phyloP scores from a whole-genome alignment of 2,797 vertebrate species.

The Paguma larvata region DNA sequence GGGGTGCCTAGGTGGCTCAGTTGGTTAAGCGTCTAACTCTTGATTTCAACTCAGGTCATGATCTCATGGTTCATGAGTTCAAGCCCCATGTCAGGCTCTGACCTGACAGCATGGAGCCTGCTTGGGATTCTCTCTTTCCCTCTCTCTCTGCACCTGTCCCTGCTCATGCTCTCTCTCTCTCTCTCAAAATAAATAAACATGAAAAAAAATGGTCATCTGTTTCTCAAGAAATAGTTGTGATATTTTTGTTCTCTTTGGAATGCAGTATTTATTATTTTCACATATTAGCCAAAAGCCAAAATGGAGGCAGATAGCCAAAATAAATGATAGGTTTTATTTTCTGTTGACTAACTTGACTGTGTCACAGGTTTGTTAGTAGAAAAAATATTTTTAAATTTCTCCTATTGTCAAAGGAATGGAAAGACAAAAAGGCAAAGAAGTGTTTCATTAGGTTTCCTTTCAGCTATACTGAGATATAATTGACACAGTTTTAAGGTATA shows the following conservation, averaged over 20 bases:
- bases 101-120: too few species aligned
- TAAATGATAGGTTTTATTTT: not conserved
- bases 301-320: not conserved
- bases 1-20: too few species aligned
- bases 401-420: not conserved
- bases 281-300: not conserved
- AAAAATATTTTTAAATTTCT: not conserved
- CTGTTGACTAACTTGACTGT: not conserved
- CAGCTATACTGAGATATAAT: not conserved
- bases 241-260: not conserved
- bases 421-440: not conserved
- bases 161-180: too few species aligned
- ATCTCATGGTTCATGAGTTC: too few species aligned
- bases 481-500: not conserved
- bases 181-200: too few species aligned
- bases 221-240: not conserved
- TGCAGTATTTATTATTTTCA: not conserved
- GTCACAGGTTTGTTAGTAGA: not conserved
- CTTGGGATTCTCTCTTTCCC: too few species aligned
- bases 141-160: too few species aligned
- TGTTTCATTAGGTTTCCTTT: not conserved
- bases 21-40: too few species aligned
- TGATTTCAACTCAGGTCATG: too few species aligned
- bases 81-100: too few species aligned
- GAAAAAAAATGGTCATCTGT: not conserved